Evolutionary conservation across 2,113 vertebrate genomes (phyloP).

Genomic region (Bambusicola thoracicus): DNA sequence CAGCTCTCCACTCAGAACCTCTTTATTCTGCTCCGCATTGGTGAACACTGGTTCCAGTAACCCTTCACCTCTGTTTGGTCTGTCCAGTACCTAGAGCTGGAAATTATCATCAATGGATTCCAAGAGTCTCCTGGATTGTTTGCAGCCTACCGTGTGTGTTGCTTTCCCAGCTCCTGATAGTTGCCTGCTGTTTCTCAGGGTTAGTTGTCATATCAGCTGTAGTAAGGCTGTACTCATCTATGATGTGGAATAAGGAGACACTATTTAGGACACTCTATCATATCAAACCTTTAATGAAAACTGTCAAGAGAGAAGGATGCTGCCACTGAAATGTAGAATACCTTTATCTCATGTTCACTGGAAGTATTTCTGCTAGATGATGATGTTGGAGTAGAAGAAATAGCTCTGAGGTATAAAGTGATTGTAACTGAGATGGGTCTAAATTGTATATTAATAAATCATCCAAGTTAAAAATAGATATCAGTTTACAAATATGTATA

Average conservation of each 20-base stretch:
- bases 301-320: neutral
- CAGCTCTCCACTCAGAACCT: too few species aligned
- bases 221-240: neutral
- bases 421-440: neutral
- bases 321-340: neutral
- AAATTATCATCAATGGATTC: too few species aligned
- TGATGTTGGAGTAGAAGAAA: neutral
- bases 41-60: too few species aligned
- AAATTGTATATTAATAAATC: neutral
- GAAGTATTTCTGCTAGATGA: neutral
- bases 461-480: neutral
- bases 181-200: neutral
- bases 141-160: too few species aligned
- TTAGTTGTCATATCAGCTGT: neutral
- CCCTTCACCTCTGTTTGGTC: too few species aligned
- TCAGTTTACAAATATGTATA: neutral
- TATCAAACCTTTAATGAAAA: neutral
- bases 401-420: neutral
- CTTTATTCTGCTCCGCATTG: too few species aligned
- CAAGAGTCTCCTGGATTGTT: too few species aligned
- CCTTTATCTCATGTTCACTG: accelerated
- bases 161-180: neutral
- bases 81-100: neutral
- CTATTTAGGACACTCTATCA: neutral
- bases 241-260: neutral